These are phyloP conservation scores for Drosophila miranda DNA, from an alignment of 1,140 invertebrate species.

Conservation along the genomic window DNA sequence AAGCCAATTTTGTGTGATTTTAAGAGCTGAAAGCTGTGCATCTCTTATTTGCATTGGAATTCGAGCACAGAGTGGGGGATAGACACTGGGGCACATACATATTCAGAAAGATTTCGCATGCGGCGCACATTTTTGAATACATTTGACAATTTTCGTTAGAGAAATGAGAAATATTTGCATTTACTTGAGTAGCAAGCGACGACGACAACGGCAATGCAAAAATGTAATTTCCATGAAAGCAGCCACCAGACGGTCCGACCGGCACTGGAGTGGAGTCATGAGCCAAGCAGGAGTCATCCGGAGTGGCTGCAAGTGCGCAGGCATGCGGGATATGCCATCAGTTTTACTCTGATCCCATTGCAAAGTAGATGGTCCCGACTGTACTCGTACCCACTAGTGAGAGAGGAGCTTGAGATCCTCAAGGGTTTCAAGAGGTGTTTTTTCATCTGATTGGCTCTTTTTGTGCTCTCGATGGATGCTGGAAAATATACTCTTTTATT, in stretches of 20 bases:
- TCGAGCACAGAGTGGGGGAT: slow-evolving; percentile 31
- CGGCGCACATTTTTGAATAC: slow-evolving; percentile 79
- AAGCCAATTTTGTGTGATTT: slow-evolving; percentile 38
- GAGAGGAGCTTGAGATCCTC: too few relatives aligned
- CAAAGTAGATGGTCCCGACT: not conserved
- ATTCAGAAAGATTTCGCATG: slow-evolving; percentile 78
- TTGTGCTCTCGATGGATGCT: too few relatives aligned
- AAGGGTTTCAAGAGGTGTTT: too few relatives aligned
- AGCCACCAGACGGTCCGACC: slow-evolving; percentile 27
- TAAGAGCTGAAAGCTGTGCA: slow-evolving; percentile 46
- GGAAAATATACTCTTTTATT: not conserved
- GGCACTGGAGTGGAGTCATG: slow-evolving; percentile 24
- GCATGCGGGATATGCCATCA: slow-evolving; percentile 46
- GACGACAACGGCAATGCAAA: slow-evolving; percentile 61
- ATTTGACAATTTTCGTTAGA: slow-evolving; percentile 78
- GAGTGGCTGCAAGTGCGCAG: slow-evolving; percentile 73
- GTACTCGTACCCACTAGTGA: too few relatives aligned
- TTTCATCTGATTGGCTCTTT: too few relatives aligned
- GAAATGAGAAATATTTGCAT: slow-evolving; percentile 81
- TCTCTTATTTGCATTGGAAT: slow-evolving; percentile 35
- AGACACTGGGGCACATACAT: slow-evolving; percentile 51
- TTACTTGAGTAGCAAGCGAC: slow-evolving; percentile 73
- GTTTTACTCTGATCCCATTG: slow-evolving; percentile 12
- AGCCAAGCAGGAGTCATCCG: slow-evolving; percentile 42
- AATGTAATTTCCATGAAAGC: slow-evolving; percentile 80